Evolutionary conservation across 2,113 vertebrate species (phyloP).

Genomic region (Hemiscyllium ocellatum): DNA sequence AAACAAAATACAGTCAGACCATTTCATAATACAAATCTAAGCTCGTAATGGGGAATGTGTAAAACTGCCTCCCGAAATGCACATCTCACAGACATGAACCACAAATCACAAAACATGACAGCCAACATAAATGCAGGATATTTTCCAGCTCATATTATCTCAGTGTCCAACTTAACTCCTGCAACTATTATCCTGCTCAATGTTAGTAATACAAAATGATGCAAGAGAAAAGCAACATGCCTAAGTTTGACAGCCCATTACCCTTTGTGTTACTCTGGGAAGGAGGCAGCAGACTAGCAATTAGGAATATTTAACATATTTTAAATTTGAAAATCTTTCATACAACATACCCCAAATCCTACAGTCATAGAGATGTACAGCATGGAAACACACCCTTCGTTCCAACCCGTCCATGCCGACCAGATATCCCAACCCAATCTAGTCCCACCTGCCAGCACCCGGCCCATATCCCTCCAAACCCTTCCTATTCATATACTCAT

Average conservation of each 20-base stretch:
- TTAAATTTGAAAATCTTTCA: background rate
- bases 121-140: background rate
- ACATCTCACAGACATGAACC: background rate
- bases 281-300: background rate
- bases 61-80: background rate
- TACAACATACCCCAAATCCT: background rate
- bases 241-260: background rate
- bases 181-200: background rate
- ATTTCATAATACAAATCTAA: background rate
- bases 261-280: background rate
- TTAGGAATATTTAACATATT: background rate
- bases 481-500: no score
- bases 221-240: background rate
- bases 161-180: background rate
- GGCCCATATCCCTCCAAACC: no score
- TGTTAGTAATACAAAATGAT: background rate
- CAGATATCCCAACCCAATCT: no score
- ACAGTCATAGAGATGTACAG: no score
- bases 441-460: no score
- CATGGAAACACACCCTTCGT: no score
- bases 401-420: no score
- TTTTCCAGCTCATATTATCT: background rate
- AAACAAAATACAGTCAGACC: background rate
- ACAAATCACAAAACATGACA: background rate
- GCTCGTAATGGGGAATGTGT: background rate